These are phyloP conservation scores for Scomber japonicus DNA, from an alignment of 2,113 vertebrate genomes.

Conservation along the genomic window DNA sequence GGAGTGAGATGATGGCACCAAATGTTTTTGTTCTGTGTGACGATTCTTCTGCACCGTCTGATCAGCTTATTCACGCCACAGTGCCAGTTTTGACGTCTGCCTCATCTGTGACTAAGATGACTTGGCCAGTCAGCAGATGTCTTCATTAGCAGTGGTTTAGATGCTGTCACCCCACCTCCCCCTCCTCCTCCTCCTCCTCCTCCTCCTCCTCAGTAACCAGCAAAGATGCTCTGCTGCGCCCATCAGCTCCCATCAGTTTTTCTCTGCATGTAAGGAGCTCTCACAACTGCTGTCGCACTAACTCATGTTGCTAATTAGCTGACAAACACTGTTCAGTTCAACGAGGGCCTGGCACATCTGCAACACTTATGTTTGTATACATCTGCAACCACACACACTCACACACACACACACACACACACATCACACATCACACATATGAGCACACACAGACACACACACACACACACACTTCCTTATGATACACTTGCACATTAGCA, in stretches of 20 bases:
- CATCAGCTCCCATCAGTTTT: conserved; percentile 75
- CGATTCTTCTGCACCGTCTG: conserved; percentile 14
- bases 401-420: neutral
- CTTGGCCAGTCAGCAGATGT: conserved; percentile 54
- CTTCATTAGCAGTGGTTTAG: conserved; percentile 78
- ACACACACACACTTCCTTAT: neutral
- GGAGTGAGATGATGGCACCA: conserved; percentile 47
- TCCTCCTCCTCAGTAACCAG: conserved; percentile 48
- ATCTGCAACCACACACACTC: conserved; percentile 25
- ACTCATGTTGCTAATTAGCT: conserved; percentile 81
- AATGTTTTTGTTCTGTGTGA: conserved; percentile 29
- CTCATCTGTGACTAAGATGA: conserved; percentile 53
- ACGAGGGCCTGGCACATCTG: conserved; percentile 51
- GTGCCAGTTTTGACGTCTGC: conserved; percentile 58
- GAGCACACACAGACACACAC: neutral
- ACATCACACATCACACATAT: neutral
- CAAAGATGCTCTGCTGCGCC: conserved; percentile 65
- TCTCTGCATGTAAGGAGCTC: conserved; percentile 62
- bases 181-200: neutral
- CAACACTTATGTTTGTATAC: conserved; percentile 52
- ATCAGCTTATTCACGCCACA: conserved; percentile 48
- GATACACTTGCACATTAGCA: neutral
- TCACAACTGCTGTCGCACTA: conserved; percentile 71
- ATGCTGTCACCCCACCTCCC: conserved; percentile 21
- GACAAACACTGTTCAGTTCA: conserved; percentile 71